Conservation (phyloP, 2,888 invertebrate genomes). For the Alentia gelatinosa region DNA sequence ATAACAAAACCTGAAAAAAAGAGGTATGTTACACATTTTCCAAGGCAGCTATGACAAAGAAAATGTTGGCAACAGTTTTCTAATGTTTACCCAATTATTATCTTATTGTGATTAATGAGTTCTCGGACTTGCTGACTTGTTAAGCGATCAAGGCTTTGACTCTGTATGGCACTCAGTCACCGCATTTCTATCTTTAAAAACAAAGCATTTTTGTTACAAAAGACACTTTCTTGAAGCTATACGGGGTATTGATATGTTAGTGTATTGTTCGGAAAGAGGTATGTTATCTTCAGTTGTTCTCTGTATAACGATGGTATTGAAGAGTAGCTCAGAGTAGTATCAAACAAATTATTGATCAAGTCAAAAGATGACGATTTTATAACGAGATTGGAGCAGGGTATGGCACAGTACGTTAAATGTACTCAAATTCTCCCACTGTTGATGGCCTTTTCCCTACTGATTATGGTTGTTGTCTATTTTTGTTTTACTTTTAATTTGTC, state of each 20-base stretch:
- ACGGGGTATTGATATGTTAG: not conserved
- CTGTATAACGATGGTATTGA: too few relatives aligned
- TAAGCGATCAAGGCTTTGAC: not conserved
- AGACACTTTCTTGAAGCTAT: not conserved
- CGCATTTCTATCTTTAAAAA: not conserved
- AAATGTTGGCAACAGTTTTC: conserved; percentile 35
- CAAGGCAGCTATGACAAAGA: conserved; percentile 47
- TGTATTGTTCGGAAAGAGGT: not conserved
- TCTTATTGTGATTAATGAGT: not conserved
- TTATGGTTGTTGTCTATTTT: too few relatives aligned
- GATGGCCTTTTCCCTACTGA: too few relatives aligned
- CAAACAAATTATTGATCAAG: too few relatives aligned
- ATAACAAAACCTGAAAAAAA: conserved; percentile 15
- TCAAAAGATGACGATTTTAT: too few relatives aligned
- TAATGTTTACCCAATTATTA: not conserved
- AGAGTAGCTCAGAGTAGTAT: too few relatives aligned
- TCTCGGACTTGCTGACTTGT: not conserved
- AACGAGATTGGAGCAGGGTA: too few relatives aligned
- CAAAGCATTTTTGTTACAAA: not conserved
- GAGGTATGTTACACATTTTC: conserved; percentile 12
- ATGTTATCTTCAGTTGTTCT: too few relatives aligned
- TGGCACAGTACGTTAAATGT: too few relatives aligned
- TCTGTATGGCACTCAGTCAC: not conserved
- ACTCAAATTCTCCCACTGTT: too few relatives aligned
- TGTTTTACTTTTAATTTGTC: not conserved